phyloP scores from a whole-genome alignment of 1,140 invertebrate species.

The Diprion similis region DNA sequence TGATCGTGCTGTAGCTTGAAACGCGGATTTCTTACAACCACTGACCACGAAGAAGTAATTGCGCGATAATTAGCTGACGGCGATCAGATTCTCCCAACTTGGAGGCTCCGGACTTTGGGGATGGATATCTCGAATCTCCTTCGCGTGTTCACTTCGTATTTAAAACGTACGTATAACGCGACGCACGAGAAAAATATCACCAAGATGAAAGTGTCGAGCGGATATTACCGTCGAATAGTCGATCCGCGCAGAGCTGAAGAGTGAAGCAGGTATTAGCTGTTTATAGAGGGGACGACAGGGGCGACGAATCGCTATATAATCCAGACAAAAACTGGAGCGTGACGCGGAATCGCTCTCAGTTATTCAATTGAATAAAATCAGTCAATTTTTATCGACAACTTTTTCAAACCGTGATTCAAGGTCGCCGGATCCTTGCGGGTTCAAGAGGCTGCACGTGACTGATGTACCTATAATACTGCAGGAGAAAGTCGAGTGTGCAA shows the following conservation, averaged over 20 bases:
- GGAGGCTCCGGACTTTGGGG: neutral
- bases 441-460: no score
- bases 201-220: no score
- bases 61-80: conserved; percentile 4
- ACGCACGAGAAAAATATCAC: no score
- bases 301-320: no score
- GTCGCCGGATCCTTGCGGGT: no score
- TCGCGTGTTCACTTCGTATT: neutral
- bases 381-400: neutral
- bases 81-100: neutral
- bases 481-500: neutral
- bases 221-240: no score
- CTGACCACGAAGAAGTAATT: neutral
- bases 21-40: neutral
- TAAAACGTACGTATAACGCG: no score
- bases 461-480: neutral
- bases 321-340: no score
- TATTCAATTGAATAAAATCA: neutral
- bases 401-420: neutral
- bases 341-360: neutral
- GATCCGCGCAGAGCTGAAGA: no score
- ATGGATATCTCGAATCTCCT: neutral
- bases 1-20: conserved; percentile 12
- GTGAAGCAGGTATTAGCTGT: no score
- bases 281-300: no score